Percentiles rank a stretch among this genome's conserved stretches.
Conservation (phyloP, 2,797 vertebrate species). For the Myotis vivesi region DNA sequence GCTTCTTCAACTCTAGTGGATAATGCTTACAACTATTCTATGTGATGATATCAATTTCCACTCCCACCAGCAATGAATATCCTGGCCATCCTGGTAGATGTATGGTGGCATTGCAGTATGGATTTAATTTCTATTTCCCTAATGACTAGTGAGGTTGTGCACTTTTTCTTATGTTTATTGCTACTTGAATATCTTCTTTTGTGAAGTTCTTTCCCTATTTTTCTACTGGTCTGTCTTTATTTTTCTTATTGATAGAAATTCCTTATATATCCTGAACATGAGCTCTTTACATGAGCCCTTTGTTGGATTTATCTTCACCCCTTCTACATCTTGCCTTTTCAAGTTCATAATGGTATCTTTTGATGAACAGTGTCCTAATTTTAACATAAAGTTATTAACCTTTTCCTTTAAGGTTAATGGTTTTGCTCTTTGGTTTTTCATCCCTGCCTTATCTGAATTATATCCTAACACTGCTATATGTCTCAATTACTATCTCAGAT, state of each 20-base stretch:
- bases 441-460: background rate
- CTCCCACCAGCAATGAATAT: background rate
- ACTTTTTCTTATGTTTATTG: background rate
- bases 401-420: background rate
- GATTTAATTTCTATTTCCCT: background rate
- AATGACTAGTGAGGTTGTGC: background rate
- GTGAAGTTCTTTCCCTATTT: background rate
- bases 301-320: background rate
- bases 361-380: background rate
- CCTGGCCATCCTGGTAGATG: background rate
- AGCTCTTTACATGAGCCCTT: background rate
- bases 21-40: background rate
- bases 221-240: background rate
- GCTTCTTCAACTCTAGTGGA: background rate
- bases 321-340: background rate
- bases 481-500: background rate
- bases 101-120: background rate
- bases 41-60: background rate
- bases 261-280: background rate
- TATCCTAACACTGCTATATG: background rate
- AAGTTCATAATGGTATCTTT: background rate
- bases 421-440: constrained; percentile 35
- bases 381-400: background rate
- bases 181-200: background rate
- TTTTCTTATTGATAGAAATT: background rate